Percentiles rank a stretch among this genome's conserved stretches.
These are phyloP conservation scores for Stomorhina lunata DNA, from an alignment of 2,888 invertebrate genomes.

Conservation along the genomic window DNA sequence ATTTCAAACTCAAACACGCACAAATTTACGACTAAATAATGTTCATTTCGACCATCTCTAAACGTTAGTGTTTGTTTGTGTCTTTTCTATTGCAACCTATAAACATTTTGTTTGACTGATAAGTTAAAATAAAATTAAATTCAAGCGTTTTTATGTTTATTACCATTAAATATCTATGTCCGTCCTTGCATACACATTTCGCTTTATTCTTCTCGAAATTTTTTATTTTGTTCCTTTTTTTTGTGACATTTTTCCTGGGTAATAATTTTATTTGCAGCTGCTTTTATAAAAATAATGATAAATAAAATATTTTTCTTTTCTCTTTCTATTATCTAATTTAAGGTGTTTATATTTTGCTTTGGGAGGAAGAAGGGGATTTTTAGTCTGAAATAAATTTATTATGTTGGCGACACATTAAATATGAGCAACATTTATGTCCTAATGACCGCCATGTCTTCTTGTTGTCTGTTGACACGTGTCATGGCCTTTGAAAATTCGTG, in stretches of 20 bases:
- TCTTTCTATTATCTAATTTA: not conserved
- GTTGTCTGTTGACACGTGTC: constrained; percentile 41
- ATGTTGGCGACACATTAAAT: constrained; percentile 53
- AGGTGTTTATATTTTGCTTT: constrained; percentile 3
- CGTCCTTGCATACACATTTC: no score
- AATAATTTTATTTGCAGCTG: constrained; percentile 20
- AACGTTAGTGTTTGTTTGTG: no score
- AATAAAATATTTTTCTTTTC: constrained; percentile 10
- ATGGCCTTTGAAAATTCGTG: constrained; percentile 18
- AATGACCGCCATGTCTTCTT: constrained; percentile 24
- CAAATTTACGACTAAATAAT: constrained; percentile 13
- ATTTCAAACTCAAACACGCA: constrained; percentile 1
- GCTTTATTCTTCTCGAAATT: no score
- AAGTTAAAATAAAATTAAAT: constrained; percentile 4
- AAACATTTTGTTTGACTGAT: not conserved
- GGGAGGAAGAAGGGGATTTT: not conserved
- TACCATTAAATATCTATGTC: not conserved
- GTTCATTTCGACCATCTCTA: not conserved
- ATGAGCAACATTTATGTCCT: constrained; percentile 22
- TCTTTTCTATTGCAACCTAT: not conserved
- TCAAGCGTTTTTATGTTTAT: constrained; percentile 17
- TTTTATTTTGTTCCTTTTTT: not conserved
- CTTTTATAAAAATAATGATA: constrained; percentile 37
- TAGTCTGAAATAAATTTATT: constrained; percentile 5
- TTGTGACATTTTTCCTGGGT: not conserved